Percentiles rank a stretch among this genome's conserved stretches.
Conservation (phyloP, 64 coral and sea anemone genomes). For the Actinia tenebrosa region DNA sequence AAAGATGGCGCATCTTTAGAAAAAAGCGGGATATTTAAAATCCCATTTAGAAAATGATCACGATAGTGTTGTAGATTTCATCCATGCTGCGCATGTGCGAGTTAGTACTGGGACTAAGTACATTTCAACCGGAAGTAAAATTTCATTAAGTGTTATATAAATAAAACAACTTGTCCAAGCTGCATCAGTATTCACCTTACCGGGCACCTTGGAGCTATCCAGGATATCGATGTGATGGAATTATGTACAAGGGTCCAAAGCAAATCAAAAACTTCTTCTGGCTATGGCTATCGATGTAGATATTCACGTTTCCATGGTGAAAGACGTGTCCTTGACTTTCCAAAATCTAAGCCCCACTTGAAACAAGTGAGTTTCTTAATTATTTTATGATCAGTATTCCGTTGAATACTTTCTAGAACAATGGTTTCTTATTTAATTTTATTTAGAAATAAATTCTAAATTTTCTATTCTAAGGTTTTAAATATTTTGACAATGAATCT, state of each 20-base stretch:
- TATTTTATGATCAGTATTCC: not conserved
- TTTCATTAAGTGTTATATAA: too few species aligned
- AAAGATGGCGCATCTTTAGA: not conserved
- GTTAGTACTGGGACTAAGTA: constrained; percentile 2
- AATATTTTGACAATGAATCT: not conserved
- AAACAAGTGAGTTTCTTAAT: not conserved
- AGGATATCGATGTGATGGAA: not conserved
- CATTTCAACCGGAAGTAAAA: constrained; percentile 3
- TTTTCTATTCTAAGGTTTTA: not conserved
- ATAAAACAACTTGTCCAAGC: too few species aligned
- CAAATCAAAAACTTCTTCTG: not conserved
- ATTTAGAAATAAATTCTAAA: not conserved
- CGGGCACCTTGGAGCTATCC: not conserved
- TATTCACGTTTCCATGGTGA: not conserved
- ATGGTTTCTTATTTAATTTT: not conserved
- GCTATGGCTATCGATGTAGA: not conserved
- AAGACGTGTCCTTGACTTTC: not conserved
- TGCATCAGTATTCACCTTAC: not conserved
- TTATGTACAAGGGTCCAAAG: not conserved
- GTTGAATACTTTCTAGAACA: not conserved
- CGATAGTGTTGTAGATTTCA: not conserved
- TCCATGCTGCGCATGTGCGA: constrained; percentile 7
- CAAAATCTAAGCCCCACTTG: not conserved
- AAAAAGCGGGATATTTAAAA: not conserved
- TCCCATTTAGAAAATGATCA: not conserved